A percentile compares a stretch with the other conserved stretches of the same genome.
phyloP scores from a whole-genome alignment of 1,140 invertebrate species.

The Panagrolaimus sp. region DNA sequence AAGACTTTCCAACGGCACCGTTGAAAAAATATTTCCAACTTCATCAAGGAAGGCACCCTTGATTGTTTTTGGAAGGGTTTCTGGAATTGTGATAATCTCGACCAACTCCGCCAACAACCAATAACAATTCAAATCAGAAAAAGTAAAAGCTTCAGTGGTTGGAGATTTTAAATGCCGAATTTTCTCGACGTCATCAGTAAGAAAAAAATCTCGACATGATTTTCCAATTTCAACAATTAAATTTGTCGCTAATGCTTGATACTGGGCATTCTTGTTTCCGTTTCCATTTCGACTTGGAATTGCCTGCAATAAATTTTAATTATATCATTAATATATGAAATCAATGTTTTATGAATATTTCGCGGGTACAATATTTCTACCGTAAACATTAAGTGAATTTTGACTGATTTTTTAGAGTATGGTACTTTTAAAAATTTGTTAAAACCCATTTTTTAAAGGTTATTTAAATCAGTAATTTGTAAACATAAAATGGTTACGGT shows the following conservation, averaged over 20 bases:
- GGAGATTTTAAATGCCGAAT: constrained; percentile 20
- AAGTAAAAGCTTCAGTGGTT: constrained; percentile 18
- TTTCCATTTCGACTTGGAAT: constrained; percentile 20
- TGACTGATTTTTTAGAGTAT: no score
- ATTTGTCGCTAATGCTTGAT: constrained; percentile 24
- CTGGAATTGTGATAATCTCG: constrained; percentile 36
- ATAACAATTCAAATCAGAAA: constrained; percentile 46
- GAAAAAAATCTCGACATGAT: constrained; percentile 38
- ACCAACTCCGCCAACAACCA: constrained; percentile 50
- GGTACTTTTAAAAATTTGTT: no score
- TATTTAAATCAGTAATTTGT: no score
- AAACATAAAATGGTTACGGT: no score
- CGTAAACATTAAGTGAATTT: no score
- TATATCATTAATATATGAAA: no score
- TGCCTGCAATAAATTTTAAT: no score
- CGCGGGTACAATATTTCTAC: no score
- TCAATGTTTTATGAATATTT: no score
- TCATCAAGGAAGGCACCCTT: not conserved
- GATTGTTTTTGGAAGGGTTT: constrained; percentile 22
- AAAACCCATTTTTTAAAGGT: no score
- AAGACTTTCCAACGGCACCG: not conserved
- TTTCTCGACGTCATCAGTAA: constrained; percentile 24
- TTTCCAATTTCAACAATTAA: constrained; percentile 32
- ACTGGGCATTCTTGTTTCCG: constrained; percentile 16
- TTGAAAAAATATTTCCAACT: not conserved